Evolutionary conservation across 2,888 invertebrate genomes (phyloP).

Genomic region (Dendrolimus pini): DNA sequence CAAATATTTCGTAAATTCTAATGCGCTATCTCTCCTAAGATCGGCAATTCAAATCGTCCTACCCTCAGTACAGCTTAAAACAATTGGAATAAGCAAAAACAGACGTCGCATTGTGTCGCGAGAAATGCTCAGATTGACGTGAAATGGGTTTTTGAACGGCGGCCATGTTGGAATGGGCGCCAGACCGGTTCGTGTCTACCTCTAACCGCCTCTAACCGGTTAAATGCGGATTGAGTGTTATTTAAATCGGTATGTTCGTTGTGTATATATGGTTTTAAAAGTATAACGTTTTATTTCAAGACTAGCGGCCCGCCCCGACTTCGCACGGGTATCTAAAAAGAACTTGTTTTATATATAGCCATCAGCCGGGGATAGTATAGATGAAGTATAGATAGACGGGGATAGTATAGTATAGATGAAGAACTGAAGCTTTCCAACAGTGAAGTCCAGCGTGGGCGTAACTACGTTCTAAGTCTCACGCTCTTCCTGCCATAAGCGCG

Average conservation of each 20-base stretch:
- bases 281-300: no score
- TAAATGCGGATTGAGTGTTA: slow-evolving; percentile 10
- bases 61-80: neutral
- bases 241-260: slow-evolving; percentile 17
- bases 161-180: slow-evolving; percentile 43
- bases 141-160: slow-evolving; percentile 62
- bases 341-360: no score
- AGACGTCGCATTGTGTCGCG: slow-evolving; percentile 19
- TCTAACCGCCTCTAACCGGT: slow-evolving; percentile 6
- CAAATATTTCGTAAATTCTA: no score
- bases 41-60: neutral
- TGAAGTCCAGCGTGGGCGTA: no score
- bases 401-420: no score
- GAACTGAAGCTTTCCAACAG: no score
- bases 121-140: slow-evolving; percentile 67
- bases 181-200: slow-evolving; percentile 30
- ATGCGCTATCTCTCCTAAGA: neutral
- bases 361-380: neutral
- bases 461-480: no score
- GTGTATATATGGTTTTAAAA: slow-evolving; percentile 1
- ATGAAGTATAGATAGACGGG: no score
- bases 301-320: no score
- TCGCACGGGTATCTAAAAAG: no score
- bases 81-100: slow-evolving; percentile 8
- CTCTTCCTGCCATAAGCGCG: no score